phyloP scores from a whole-genome alignment of 2,113 vertebrate genomes.

The Camelus bactrianus region DNA sequence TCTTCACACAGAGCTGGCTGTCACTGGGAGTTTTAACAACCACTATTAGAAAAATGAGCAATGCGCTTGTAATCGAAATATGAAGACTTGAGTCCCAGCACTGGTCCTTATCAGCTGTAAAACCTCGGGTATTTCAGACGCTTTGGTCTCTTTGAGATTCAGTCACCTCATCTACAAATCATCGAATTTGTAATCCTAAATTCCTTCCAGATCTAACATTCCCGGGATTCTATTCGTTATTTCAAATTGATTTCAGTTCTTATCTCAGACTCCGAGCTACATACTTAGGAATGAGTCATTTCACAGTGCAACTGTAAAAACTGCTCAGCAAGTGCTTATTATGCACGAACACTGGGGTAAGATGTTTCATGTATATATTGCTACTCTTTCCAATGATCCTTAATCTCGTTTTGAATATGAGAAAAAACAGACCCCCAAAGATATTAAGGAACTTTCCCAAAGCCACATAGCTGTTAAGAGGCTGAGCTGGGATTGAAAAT shows the following conservation, averaged over 20 bases:
- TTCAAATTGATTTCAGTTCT: neutral
- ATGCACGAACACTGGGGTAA: neutral
- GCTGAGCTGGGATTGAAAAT: neutral
- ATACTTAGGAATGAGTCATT: neutral
- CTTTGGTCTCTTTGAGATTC: neutral
- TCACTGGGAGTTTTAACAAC: neutral
- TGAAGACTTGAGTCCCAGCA: neutral
- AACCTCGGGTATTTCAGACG: neutral
- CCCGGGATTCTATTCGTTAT: neutral
- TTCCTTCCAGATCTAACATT: neutral
- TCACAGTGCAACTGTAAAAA: neutral
- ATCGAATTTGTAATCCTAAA: neutral
- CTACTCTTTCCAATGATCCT: neutral
- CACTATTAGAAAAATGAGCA: neutral
- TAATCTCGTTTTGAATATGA: neutral
- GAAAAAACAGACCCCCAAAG: neutral
- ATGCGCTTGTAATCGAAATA: neutral
- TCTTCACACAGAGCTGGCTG: neutral
- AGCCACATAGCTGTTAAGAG: neutral
- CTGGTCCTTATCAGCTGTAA: neutral
- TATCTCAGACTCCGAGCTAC: neutral
- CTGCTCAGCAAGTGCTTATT: neutral
- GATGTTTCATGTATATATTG: neutral
- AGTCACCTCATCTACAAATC: neutral
- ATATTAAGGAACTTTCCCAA: neutral